Percentiles rank a stretch among this genome's conserved stretches.
Evolutionary conservation across 2,797 vertebrate genomes (phyloP).

Genomic region (Neosilurus hyrtlii): DNA sequence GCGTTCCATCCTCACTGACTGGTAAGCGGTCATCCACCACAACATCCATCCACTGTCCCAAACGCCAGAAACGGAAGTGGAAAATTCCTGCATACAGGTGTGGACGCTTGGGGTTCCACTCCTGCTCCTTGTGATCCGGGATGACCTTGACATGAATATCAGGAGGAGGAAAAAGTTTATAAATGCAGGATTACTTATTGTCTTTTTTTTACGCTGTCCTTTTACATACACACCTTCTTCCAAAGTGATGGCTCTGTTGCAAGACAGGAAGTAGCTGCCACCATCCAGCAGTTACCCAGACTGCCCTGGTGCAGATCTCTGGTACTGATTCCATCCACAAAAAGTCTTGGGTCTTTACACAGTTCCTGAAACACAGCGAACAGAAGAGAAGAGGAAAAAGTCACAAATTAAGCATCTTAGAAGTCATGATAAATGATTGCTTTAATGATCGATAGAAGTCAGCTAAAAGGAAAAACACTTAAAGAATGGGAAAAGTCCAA

Average conservation of each 20-base stretch:
- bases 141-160: conserved; percentile 71
- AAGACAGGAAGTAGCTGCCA: conserved; percentile 81
- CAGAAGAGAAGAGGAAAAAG: neutral
- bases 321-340: conserved; percentile 82
- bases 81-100: conserved; percentile 78
- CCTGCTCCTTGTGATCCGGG: conserved; percentile 76
- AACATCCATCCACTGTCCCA: conserved; percentile 77
- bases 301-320: conserved; percentile 83
- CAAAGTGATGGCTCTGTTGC: conserved; percentile 78
- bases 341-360: conserved; percentile 78
- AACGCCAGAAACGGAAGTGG: conserved; percentile 82
- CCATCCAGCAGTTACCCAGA: conserved; percentile 87
- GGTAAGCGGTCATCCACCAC: conserved; percentile 80
- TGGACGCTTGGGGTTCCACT: conserved; percentile 75
- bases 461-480: neutral
- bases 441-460: neutral
- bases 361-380: conserved; percentile 68
- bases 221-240: conserved; percentile 65
- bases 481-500: neutral
- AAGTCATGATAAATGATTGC: neutral
- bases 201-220: neutral
- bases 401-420: neutral
- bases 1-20: conserved; percentile 68
- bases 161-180: neutral
- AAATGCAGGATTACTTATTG: neutral